These are phyloP conservation scores for Shargacucullia verbasci DNA, from an alignment of 2,888 invertebrate species.

Conservation along the genomic window DNA sequence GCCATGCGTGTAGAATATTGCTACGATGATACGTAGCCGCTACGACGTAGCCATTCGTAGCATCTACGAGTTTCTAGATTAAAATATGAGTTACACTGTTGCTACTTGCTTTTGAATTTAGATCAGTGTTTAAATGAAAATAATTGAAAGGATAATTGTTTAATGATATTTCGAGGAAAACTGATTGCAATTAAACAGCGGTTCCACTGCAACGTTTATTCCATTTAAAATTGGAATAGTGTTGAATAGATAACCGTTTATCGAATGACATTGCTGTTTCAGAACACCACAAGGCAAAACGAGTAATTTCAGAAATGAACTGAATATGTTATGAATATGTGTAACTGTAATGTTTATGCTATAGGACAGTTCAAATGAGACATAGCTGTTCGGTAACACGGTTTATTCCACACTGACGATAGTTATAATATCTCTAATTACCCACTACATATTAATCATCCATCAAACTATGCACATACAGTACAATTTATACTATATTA, in stretches of 20 bases:
- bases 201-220: background rate
- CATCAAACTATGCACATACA: no score
- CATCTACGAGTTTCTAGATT: constrained; percentile 16
- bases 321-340: no score
- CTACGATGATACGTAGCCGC: constrained; percentile 53
- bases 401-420: no score
- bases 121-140: no score
- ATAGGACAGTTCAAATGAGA: no score
- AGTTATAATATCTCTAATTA: no score
- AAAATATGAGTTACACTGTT: constrained; percentile 12
- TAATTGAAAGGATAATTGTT: background rate
- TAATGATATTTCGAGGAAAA: background rate
- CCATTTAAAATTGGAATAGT: background rate
- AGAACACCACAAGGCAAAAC: background rate
- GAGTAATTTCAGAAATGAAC: background rate
- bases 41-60: constrained; percentile 45
- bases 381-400: no score
- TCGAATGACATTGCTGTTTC: background rate
- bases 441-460: no score
- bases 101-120: no score
- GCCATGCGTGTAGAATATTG: constrained; percentile 60
- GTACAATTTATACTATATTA: no score
- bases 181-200: constrained; percentile 1
- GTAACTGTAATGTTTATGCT: no score
- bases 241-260: background rate